Percentiles rank a stretch among this genome's conserved stretches.
Evolutionary conservation across 2,888 invertebrate genomes (phyloP).

Genomic region (Adineta ricciae): DNA sequence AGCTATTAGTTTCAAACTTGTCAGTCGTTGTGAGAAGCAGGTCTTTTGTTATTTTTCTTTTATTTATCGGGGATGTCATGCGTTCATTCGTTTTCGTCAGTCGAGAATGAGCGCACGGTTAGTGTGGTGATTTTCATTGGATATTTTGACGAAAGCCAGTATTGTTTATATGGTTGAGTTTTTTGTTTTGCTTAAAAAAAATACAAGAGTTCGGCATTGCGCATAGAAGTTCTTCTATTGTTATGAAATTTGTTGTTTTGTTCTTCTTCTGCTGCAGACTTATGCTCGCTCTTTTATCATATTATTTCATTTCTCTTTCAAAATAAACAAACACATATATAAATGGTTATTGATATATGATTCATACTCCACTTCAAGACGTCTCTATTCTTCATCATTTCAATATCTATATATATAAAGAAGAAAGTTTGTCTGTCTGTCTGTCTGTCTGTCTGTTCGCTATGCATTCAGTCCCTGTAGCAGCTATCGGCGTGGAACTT

Average conservation of each 20-base stretch:
- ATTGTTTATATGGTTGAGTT: background rate
- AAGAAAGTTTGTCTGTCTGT: too few species aligned
- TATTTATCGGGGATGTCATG: background rate
- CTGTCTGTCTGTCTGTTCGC: too few species aligned
- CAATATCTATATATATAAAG: too few species aligned
- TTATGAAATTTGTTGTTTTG: background rate
- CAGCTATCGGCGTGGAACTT: too few species aligned
- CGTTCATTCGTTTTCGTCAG: background rate
- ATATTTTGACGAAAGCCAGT: background rate
- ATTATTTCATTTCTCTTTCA: background rate
- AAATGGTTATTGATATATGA: background rate
- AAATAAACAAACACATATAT: background rate
- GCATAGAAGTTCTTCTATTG: background rate
- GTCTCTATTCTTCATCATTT: too few species aligned
- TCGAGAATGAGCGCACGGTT: background rate
- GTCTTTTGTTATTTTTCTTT: background rate
- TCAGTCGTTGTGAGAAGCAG: background rate
- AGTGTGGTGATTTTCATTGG: background rate
- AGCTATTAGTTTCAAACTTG: background rate
- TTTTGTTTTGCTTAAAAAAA: background rate
- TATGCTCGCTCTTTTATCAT: background rate
- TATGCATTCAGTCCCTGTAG: too few species aligned
- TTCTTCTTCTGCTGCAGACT: background rate
- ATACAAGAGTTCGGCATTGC: background rate
- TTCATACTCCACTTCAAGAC: too few species aligned